A percentile compares a stretch with the other conserved stretches of the same genome.
Conservation (phyloP, 1,140 invertebrate genomes). For the Aphelinus atriplicis region DNA sequence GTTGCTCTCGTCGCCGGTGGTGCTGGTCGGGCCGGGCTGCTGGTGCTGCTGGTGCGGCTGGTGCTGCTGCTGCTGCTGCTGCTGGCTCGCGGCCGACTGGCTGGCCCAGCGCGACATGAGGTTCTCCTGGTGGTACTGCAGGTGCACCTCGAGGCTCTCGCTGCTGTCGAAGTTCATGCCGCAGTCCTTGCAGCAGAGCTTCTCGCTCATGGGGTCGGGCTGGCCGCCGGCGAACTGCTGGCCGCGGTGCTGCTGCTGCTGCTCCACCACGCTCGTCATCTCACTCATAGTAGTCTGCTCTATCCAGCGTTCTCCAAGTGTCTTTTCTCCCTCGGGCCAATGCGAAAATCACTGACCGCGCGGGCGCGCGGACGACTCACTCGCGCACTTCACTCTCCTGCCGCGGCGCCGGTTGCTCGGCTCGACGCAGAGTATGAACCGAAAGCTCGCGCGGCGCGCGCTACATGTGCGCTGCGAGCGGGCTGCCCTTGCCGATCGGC, state of each 20-base stretch:
- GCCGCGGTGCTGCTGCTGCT: conserved; percentile 45
- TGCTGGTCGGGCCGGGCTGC: not conserved
- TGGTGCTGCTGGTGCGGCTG: conserved; percentile 57
- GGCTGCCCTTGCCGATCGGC: not conserved
- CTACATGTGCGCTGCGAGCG: not conserved
- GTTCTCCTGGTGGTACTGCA: conserved; percentile 82
- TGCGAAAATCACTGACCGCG: no score
- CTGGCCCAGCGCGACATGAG: conserved; percentile 79
- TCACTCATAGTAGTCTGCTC: conserved; percentile 59
- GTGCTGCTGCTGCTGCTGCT: conserved; percentile 73
- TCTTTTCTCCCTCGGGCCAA: not conserved
- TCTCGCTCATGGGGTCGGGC: conserved; percentile 60
- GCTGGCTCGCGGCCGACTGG: conserved; percentile 60
- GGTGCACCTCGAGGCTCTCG: conserved; percentile 80
- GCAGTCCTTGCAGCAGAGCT: conserved; percentile 78
- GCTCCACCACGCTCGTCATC: conserved; percentile 55
- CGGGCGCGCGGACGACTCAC: not conserved
- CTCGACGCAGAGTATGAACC: no score
- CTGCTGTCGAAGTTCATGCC: conserved; percentile 77
- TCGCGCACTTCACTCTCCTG: conserved; percentile 15
- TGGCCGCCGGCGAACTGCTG: conserved; percentile 50
- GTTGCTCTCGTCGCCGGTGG: not conserved
- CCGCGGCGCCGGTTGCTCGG: no score
- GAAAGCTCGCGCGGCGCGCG: no score
- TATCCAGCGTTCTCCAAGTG: not conserved